A percentile compares a stretch with the other conserved stretches of the same genome.
phyloP scores from a whole-genome alignment of 2,888 invertebrate genomes.

The Caenorhabditis sp. region DNA sequence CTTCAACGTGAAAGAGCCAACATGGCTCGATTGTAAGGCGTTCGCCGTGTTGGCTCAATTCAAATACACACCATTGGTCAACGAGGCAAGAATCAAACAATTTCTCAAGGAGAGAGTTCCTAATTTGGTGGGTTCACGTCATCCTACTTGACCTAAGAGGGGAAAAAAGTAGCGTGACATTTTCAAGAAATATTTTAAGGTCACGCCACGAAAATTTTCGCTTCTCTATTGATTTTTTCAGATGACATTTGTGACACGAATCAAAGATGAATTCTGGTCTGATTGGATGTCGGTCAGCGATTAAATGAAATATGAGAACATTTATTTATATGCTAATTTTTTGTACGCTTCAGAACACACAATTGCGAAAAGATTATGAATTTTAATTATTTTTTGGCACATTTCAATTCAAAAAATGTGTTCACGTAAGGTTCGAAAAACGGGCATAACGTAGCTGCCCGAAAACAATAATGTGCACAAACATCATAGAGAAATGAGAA shows the following conservation, averaged over 20 bases:
- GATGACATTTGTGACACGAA: constrained; percentile 41
- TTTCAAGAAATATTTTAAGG: no score
- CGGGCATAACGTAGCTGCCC: no score
- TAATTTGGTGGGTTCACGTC: constrained; percentile 22
- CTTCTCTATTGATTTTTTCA: not conserved
- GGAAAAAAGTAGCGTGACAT: no score
- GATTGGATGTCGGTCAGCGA: constrained; percentile 42
- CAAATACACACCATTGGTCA: constrained; percentile 41
- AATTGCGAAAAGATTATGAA: no score
- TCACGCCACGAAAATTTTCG: no score
- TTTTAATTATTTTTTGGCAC: no score
- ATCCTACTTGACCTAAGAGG: no score
- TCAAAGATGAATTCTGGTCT: constrained; percentile 45
- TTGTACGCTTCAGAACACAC: no score
- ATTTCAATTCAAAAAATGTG: no score
- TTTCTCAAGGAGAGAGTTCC: constrained; percentile 37
- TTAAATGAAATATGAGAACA: constrained; percentile 9
- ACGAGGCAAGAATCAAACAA: constrained; percentile 37
- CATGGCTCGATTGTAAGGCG: constrained; percentile 45
- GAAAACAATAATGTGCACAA: no score
- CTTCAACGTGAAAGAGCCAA: constrained; percentile 30
- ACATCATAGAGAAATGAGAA: no score
- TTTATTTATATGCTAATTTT: not conserved
- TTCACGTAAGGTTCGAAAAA: no score
- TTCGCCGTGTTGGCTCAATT: constrained; percentile 46